phyloP scores from a whole-genome alignment of 1,140 invertebrate species.

The Drosophila melanica region DNA sequence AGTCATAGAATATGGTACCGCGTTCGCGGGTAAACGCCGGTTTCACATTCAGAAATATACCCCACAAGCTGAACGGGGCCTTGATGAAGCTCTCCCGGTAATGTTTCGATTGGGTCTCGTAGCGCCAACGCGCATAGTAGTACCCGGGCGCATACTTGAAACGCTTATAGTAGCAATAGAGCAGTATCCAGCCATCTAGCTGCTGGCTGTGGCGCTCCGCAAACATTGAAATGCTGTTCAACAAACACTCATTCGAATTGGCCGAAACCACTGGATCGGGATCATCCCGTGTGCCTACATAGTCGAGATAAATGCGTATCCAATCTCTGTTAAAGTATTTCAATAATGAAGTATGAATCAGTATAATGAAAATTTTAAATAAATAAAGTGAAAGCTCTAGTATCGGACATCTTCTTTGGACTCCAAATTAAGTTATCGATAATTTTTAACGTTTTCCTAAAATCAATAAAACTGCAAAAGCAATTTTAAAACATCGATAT shows the following conservation, averaged over 20 bases:
- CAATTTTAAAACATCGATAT: too few relatives aligned
- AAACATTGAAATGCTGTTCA: slow-evolving; percentile 39
- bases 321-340: slow-evolving; percentile 41
- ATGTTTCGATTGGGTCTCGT: slow-evolving; percentile 21
- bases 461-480: too few relatives aligned
- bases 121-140: slow-evolving; percentile 54
- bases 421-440: too few relatives aligned
- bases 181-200: slow-evolving; percentile 60
- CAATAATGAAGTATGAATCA: background rate
- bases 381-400: too few relatives aligned
- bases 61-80: slow-evolving; percentile 33
- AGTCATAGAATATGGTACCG: slow-evolving; percentile 35
- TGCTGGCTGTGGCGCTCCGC: slow-evolving; percentile 11
- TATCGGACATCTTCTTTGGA: too few relatives aligned
- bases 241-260: slow-evolving; percentile 60
- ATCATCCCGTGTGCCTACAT: slow-evolving; percentile 45
- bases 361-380: background rate
- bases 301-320: slow-evolving; percentile 57
- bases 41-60: background rate
- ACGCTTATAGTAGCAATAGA: slow-evolving; percentile 60
- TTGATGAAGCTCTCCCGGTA: background rate
- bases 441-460: too few relatives aligned
- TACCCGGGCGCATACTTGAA: slow-evolving; percentile 59
- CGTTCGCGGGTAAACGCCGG: slow-evolving; percentile 3
- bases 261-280: slow-evolving; percentile 19